These are phyloP conservation scores for Drosophila atroscutellata DNA, from an alignment of 2,888 invertebrate species.

Conservation along the genomic window DNA sequence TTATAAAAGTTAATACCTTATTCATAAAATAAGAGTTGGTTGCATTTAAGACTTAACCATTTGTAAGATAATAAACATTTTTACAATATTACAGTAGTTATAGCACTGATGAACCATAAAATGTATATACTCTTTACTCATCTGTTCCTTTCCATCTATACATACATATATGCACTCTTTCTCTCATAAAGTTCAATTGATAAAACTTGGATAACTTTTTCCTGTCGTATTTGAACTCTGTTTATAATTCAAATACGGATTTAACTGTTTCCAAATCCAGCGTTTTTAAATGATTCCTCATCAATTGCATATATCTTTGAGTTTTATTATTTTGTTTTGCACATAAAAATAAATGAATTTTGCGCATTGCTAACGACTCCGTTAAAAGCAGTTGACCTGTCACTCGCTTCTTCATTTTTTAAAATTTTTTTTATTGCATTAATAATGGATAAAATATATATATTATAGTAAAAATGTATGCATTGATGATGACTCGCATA, in stretches of 20 bases:
- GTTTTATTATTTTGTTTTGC: not conserved
- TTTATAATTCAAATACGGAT: not conserved
- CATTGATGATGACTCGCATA: not conserved
- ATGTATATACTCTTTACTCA: not conserved
- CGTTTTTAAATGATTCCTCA: not conserved
- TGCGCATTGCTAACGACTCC: not conserved
- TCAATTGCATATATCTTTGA: not conserved
- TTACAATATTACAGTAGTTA: not conserved
- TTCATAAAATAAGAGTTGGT: not conserved
- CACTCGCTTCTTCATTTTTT: not conserved
- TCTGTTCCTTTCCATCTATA: not conserved
- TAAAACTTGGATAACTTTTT: not conserved
- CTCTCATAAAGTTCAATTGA: not conserved
- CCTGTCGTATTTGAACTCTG: not conserved
- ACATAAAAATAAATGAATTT: not conserved
- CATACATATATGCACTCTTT: accelerated
- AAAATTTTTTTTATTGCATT: not conserved
- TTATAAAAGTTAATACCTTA: not conserved
- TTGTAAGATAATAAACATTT: not conserved
- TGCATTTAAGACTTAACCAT: not conserved
- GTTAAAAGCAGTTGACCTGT: not conserved
- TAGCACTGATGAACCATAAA: not conserved
- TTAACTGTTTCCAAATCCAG: not conserved
- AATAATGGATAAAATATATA: not conserved
- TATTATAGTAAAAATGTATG: not conserved